Evolutionary conservation across 2,888 invertebrate genomes (phyloP).

Genomic region (Silvanus unidentatus): DNA sequence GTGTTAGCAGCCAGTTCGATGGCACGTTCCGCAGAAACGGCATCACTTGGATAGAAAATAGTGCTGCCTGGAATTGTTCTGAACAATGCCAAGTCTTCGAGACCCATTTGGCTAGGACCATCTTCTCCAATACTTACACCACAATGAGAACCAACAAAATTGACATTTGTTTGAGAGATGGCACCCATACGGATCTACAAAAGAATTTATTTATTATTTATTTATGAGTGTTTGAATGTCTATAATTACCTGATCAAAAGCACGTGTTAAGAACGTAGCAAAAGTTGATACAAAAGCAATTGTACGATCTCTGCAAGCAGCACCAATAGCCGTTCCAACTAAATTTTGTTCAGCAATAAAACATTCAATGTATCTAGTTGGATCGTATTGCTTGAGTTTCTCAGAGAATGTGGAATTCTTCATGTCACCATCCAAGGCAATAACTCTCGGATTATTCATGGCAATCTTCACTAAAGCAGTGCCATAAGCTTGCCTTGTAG

Average conservation of each 20-base stretch:
- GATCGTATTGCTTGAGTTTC: conserved; percentile 70
- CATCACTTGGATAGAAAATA: conserved; percentile 82
- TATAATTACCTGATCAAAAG: conserved; percentile 83
- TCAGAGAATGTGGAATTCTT: conserved; percentile 98
- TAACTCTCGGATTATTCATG: conserved; percentile 68
- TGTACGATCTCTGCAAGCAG: conserved; percentile 85
- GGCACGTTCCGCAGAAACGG: conserved; percentile 89
- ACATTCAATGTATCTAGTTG: conserved; percentile 86
- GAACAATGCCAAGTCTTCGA: conserved; percentile 98
- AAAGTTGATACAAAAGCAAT: conserved; percentile 96
- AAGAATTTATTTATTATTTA: neutral
- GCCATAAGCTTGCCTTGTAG: conserved; percentile 92
- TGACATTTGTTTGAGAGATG: conserved; percentile 95
- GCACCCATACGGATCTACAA: conserved; percentile 94
- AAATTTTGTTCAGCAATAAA: conserved; percentile 99
- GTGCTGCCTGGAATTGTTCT: conserved; percentile 78
- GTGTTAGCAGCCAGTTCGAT: conserved; percentile 95
- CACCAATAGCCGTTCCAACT: conserved; percentile 93
- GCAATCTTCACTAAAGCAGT: conserved; percentile 86
- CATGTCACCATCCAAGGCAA: conserved; percentile 95
- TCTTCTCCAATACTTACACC: conserved; percentile 98
- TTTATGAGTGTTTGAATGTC: neutral
- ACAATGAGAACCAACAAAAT: conserved; percentile 95
- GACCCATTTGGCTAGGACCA: conserved; percentile 98
- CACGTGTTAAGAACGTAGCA: conserved; percentile 94